Percentiles rank a stretch among this genome's conserved stretches.
Conservation (phyloP, 2,113 vertebrate genomes). For the Nyctereutes procyonoides region DNA sequence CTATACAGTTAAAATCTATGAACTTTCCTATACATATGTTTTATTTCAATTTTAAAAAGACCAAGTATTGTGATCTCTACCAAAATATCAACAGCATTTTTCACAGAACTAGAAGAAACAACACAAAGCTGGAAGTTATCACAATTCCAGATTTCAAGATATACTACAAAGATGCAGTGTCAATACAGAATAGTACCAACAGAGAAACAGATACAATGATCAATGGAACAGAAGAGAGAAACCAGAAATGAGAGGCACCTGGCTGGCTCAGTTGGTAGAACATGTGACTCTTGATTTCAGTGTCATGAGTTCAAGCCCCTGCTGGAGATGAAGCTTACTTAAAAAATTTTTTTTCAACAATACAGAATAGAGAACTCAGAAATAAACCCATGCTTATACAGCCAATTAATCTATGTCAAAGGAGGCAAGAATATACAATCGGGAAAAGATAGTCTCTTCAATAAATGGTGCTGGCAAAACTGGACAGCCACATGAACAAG, state of each 20-base stretch:
- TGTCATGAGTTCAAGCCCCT: not conserved
- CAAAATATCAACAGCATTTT: not conserved
- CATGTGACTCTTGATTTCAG: not conserved
- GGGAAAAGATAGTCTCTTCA: not conserved
- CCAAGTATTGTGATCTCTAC: not conserved
- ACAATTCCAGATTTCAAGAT: not conserved
- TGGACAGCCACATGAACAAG: not conserved
- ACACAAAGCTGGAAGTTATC: not conserved
- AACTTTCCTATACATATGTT: not conserved
- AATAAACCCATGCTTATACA: not conserved
- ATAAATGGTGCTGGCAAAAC: not conserved
- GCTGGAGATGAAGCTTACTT: not conserved
- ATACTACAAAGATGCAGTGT: not conserved
- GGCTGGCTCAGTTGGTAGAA: not conserved
- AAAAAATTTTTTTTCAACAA: not conserved
- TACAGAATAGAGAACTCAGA: not conserved
- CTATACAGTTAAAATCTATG: not conserved
- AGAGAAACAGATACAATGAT: not conserved
- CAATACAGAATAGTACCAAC: not conserved
- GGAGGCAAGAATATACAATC: not conserved
- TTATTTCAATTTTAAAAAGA: not conserved
- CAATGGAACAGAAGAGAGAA: not conserved
- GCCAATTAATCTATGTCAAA: not conserved
- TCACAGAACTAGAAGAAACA: not conserved
- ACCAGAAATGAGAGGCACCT: not conserved